These are phyloP conservation scores for Drosophila koepferae DNA, from an alignment of 2,888 invertebrate genomes.

Conservation along the genomic window DNA sequence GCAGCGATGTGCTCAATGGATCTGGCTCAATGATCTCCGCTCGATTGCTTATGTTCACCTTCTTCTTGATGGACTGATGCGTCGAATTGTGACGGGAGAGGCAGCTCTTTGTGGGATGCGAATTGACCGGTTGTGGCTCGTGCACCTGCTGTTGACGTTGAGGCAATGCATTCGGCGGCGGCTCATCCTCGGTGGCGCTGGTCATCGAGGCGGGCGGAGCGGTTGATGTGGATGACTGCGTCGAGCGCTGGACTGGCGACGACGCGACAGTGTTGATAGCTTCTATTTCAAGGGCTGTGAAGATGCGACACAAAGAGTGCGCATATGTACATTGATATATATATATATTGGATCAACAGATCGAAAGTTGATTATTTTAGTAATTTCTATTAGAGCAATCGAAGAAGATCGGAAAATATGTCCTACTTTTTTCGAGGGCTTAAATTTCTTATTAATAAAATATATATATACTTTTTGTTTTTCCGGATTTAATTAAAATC, in stretches of 20 bases:
- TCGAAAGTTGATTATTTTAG: background rate
- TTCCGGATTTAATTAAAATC: no score
- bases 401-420: no score
- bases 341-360: background rate
- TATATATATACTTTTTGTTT: no score
- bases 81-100: constrained; percentile 84
- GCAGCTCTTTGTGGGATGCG: constrained; percentile 82
- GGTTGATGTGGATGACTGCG: constrained; percentile 73
- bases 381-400: background rate
- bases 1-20: constrained; percentile 63
- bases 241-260: constrained; percentile 38
- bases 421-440: background rate
- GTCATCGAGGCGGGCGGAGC: constrained; percentile 72
- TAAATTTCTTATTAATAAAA: no score
- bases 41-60: constrained; percentile 84
- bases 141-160: constrained; percentile 7
- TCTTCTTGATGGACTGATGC: constrained; percentile 84
- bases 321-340: constrained; percentile 5
- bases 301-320: constrained; percentile 31
- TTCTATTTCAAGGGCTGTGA: constrained; percentile 38
- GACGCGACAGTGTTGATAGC: constrained; percentile 7
- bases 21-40: constrained; percentile 84
- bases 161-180: constrained; percentile 1
- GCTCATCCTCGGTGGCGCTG: constrained; percentile 57
- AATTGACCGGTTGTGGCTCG: constrained; percentile 49